These are phyloP conservation scores for Osmoderma eremita DNA, from an alignment of 2,888 invertebrate species.

Conservation along the genomic window DNA sequence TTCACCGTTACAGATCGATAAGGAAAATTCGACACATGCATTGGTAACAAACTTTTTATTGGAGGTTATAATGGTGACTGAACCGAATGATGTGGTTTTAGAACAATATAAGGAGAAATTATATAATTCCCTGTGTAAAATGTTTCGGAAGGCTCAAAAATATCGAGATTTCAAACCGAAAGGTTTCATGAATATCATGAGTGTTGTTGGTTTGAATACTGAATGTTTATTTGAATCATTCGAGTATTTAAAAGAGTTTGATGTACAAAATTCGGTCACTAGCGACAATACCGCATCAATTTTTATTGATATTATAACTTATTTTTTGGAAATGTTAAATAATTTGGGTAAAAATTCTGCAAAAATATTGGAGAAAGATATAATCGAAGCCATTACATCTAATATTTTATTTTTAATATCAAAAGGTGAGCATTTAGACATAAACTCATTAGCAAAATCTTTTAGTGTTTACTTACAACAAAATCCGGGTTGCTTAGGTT, in stretches of 20 bases:
- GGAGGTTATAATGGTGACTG: slow-evolving; percentile 35
- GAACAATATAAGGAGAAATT: slow-evolving; percentile 69
- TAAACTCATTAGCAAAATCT: slow-evolving; percentile 68
- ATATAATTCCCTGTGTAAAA: slow-evolving; percentile 63
- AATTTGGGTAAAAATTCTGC: slow-evolving; percentile 36
- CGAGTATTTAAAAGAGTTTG: slow-evolving; percentile 38
- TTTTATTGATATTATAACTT: slow-evolving; percentile 30
- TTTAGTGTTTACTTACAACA: slow-evolving; percentile 69
- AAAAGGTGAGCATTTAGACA: slow-evolving; percentile 46
- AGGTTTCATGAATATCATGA: slow-evolving; percentile 63
- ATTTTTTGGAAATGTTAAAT: slow-evolving; percentile 14
- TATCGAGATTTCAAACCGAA: slow-evolving; percentile 39
- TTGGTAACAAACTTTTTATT: slow-evolving; percentile 30
- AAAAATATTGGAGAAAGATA: slow-evolving; percentile 47
- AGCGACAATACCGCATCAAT: slow-evolving; percentile 32
- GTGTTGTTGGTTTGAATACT: slow-evolving; percentile 58
- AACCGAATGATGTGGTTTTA: slow-evolving; percentile 56
- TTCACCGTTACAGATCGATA: slow-evolving; percentile 56
- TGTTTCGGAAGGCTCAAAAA: slow-evolving; percentile 52
- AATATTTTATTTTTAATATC: slow-evolving; percentile 47
- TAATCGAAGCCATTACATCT: slow-evolving; percentile 47
- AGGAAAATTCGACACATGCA: slow-evolving; percentile 42
- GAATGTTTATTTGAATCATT: slow-evolving; percentile 57
- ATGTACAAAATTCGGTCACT: slow-evolving; percentile 25
- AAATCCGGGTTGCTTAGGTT: slow-evolving; percentile 70